phyloP scores from a whole-genome alignment of 2,888 invertebrate species.

The Diadegma fenestrale region DNA sequence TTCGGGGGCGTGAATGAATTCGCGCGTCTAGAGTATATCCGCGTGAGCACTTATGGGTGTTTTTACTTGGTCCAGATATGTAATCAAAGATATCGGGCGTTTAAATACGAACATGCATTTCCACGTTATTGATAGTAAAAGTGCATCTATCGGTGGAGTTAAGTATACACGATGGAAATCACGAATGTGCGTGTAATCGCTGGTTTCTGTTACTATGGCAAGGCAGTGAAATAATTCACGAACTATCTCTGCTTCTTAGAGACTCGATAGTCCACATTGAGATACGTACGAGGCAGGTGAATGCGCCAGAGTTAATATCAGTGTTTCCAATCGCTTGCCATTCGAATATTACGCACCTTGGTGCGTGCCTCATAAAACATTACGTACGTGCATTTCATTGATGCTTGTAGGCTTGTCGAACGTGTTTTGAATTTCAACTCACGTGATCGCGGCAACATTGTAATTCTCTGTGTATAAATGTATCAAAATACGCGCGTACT shows the following conservation, averaged over 20 bases:
- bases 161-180: constrained; percentile 21
- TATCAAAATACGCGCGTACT: not conserved
- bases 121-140: not conserved
- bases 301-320: constrained; percentile 52
- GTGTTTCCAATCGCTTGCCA: constrained; percentile 53
- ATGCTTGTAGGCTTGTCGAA: constrained; percentile 56
- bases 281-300: constrained; percentile 36
- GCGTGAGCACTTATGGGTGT: constrained; percentile 23
- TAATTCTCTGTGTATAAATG: not conserved
- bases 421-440: constrained; percentile 52
- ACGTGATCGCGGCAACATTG: not conserved
- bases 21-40: constrained; percentile 19
- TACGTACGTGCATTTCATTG: constrained; percentile 54
- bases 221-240: constrained; percentile 29
- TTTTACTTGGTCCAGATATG: not conserved
- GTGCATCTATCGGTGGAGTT: constrained; percentile 8
- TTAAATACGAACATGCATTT: not conserved
- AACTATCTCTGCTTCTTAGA: constrained; percentile 2
- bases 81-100: not conserved
- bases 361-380: constrained; percentile 12
- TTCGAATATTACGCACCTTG: constrained; percentile 56
- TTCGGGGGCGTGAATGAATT: constrained; percentile 44
- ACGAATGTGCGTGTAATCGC: constrained; percentile 38
- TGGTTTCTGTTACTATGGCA: constrained; percentile 30
- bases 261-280: not conserved